Percentiles rank a stretch among this genome's conserved stretches.
Evolutionary conservation across 2,797 vertebrate species (phyloP).

Genomic region (Pyrocephalus nanus): DNA sequence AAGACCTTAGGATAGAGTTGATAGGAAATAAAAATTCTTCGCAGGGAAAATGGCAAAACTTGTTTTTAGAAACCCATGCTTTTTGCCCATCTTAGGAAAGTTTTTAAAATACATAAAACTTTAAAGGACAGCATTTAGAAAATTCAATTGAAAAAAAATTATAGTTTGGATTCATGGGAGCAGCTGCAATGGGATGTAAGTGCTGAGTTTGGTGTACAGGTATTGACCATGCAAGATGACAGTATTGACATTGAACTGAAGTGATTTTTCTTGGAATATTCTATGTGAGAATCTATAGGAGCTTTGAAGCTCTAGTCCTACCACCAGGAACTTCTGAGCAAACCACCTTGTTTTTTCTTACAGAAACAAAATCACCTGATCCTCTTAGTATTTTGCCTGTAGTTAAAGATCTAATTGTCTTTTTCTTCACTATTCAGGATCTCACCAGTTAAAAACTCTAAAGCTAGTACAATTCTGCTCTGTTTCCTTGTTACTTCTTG

Average conservation of each 20-base stretch:
- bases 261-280: background rate
- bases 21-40: background rate
- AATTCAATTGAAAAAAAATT: background rate
- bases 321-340: background rate
- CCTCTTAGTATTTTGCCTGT: background rate
- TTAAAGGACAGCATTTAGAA: background rate
- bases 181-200: background rate
- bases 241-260: background rate
- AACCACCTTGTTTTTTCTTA: background rate
- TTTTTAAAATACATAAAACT: background rate
- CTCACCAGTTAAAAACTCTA: background rate
- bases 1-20: background rate
- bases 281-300: background rate
- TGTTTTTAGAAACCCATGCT: background rate
- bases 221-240: background rate
- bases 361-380: background rate
- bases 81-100: background rate
- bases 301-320: background rate
- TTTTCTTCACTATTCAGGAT: background rate
- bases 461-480: background rate
- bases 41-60: background rate
- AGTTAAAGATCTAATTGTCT: background rate
- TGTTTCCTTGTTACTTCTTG: background rate
- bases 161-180: background rate
- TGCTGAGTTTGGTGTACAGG: background rate